phyloP scores from a whole-genome alignment of 2,888 invertebrate genomes.

The Celastrina argiolus region DNA sequence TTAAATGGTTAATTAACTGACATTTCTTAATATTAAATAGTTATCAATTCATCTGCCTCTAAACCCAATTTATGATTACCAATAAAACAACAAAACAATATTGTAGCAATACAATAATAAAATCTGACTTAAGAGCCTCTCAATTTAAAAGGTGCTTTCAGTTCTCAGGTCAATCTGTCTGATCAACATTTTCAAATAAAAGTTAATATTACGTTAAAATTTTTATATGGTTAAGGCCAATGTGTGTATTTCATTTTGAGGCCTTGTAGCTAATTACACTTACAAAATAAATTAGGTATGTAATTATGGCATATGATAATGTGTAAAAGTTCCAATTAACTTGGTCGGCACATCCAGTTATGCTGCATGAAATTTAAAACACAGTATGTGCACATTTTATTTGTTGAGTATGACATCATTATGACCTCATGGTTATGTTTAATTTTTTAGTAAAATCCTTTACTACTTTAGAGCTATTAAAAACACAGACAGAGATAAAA shows the following conservation, averaged over 20 bases:
- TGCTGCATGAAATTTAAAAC: neutral
- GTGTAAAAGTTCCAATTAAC: neutral
- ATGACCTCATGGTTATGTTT: conserved; percentile 1
- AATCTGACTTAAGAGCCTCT: too few species aligned
- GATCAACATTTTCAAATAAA: too few species aligned
- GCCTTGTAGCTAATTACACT: neutral
- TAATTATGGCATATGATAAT: neutral
- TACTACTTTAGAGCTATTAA: neutral
- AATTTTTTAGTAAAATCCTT: neutral
- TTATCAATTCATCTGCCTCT: too few species aligned
- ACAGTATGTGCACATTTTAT: neutral
- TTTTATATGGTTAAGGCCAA: neutral
- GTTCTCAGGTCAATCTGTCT: too few species aligned
- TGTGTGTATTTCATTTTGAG: neutral
- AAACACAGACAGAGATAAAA: neutral
- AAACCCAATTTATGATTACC: too few species aligned
- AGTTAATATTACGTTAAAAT: too few species aligned
- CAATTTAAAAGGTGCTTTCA: too few species aligned
- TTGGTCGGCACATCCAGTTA: neutral
- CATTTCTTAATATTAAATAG: too few species aligned
- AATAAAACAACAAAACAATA: too few species aligned
- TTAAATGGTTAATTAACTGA: too few species aligned
- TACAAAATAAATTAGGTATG: neutral
- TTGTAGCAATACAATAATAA: too few species aligned
- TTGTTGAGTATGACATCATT: neutral